A percentile compares a stretch with the other conserved stretches of the same genome.
These are phyloP conservation scores for Coranthus polyacanthus DNA, from an alignment of 2,797 vertebrate genomes.

Conservation along the genomic window DNA sequence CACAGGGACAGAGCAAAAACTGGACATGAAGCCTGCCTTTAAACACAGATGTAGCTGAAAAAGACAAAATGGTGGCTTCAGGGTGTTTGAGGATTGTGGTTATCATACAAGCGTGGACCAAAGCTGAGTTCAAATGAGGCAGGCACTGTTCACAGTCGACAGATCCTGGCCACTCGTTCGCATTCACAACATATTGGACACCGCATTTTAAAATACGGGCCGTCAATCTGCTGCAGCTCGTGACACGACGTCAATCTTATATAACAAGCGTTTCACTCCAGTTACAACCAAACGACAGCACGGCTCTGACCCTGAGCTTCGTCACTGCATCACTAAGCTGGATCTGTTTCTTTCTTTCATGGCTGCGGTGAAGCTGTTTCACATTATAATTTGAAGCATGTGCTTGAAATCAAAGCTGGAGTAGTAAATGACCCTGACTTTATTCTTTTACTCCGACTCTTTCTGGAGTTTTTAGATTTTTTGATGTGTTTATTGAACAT, in stretches of 20 bases:
- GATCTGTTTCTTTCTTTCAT: conserved; percentile 17
- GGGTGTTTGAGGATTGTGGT: conserved; percentile 25
- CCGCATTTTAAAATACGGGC: conserved; percentile 8
- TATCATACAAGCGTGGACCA: conserved; percentile 2
- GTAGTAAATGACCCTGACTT: conserved; percentile 9
- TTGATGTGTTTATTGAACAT: background rate
- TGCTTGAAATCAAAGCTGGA: conserved; percentile 33
- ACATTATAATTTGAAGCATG: conserved; percentile 27
- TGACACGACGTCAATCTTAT: conserved; percentile 51
- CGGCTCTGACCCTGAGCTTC: conserved; percentile 26
- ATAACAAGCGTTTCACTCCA: conserved; percentile 39
- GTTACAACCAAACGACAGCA: conserved; percentile 11
- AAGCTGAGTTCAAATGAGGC: conserved; percentile 34
- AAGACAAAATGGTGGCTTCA: conserved; percentile 45
- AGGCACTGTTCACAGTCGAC: conserved; percentile 19
- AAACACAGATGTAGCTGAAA: conserved; percentile 1
- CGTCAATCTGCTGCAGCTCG: conserved; percentile 29
- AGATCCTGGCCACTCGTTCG: conserved; percentile 9
- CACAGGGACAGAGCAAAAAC: conserved; percentile 34
- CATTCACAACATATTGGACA: conserved; percentile 46
- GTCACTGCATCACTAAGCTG: conserved; percentile 4
- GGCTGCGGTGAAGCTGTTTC: conserved; percentile 17
- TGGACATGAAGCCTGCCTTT: conserved; percentile 3
- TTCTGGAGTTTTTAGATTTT: background rate
- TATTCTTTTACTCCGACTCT: background rate